Evolutionary conservation across 2,888 invertebrate genomes (phyloP), one percentile per base, ranked within the genome.

Genomic region (Quadriops clusia): DNA sequence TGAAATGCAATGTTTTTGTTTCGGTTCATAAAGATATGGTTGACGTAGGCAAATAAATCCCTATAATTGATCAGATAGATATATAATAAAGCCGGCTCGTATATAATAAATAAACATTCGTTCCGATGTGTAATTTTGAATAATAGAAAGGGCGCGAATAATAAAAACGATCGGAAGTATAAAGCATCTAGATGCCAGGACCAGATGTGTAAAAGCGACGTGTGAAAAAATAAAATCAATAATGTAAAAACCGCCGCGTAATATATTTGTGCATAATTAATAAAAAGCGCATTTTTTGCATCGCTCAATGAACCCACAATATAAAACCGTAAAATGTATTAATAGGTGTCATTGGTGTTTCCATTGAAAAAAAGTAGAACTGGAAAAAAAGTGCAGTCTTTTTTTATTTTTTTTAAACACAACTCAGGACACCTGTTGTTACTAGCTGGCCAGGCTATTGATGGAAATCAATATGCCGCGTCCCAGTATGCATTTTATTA

Each of bases 291-390:
- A 45, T 43, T 50, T 50, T 53, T 49, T 51, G 44, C 43, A 36
- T 40, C 45, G 40, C 45, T 49, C 50, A 52, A 50, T 54, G 49
- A 49, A 54, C 40, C 46, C 44, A 40, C 46, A 46, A 50, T 49
- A 51, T 44, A 47, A 49, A 50, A 51, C 46, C 48, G 50, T 54
- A 51, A 51, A 54, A 54, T 51, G 55, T 54, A 58, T 58, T 58
- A 58, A 56, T 60, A 54, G 56, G 53, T 56, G 56, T 56, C 54
- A 55, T 53, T 56, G 53, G 48, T 43, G 46, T 48, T 45, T 43
- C 43, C 50, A 53, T 47, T 51, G 47, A 49, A 53, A 55, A 35
- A 53, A 52, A 51, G 46, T 46, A 38, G 46, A 44, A 46, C 43
- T 40, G 41, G 46, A 52, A 52, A 52, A 49, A 48, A 33, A 28